Evolutionary conservation across 1,140 invertebrate species (phyloP).

Genomic region (Asbolus verrucosus): DNA sequence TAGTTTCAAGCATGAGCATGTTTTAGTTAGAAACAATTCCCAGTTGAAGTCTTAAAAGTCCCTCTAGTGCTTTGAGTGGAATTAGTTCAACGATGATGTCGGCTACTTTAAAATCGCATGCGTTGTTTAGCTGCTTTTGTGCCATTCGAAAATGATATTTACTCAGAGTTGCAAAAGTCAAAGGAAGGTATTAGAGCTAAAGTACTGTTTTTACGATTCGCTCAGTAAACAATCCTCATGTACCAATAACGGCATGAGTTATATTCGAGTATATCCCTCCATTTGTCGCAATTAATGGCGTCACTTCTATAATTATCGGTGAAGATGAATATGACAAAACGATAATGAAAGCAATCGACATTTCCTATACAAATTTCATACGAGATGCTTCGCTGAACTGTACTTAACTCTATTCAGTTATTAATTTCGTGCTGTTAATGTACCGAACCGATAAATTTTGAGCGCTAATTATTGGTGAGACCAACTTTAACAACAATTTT

Average conservation of each 20-base stretch:
- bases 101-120: constrained; percentile 21
- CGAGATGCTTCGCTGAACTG: neutral
- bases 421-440: neutral
- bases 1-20: constrained; percentile 25
- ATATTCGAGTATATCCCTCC: too few species aligned
- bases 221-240: too few species aligned
- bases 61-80: constrained; percentile 15
- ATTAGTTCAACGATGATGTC: constrained; percentile 31
- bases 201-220: neutral
- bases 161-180: constrained; percentile 4
- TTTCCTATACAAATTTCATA: neutral
- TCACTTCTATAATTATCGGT: neutral
- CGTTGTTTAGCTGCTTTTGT: constrained; percentile 20
- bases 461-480: neutral
- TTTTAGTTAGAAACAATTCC: constrained; percentile 33
- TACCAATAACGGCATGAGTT: too few species aligned
- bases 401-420: neutral
- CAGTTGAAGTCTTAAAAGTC: constrained; percentile 28
- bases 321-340: neutral
- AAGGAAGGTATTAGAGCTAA: neutral
- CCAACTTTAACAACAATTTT: too few species aligned
- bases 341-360: neutral
- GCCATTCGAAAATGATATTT: constrained; percentile 16
- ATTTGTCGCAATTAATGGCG: neutral
- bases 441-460: neutral